Evolutionary conservation across 2,888 invertebrate species (phyloP).

Genomic region (Sesia bembeciformis): DNA sequence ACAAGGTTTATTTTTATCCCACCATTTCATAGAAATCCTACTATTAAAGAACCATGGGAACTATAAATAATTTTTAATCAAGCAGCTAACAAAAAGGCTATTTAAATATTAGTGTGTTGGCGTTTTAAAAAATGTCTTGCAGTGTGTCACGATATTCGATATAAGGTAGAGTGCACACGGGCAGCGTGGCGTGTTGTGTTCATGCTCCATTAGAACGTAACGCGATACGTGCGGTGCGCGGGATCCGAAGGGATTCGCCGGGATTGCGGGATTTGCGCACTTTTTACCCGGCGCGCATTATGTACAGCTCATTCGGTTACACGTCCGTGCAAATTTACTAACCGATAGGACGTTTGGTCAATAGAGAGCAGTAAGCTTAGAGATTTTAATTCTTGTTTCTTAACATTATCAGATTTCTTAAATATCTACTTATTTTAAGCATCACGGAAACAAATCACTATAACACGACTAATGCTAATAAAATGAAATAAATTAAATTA

Average conservation of each 20-base stretch:
- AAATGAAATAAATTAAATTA: too few species aligned
- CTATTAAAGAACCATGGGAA: not conserved
- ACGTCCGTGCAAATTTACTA: not conserved
- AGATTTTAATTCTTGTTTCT: too few species aligned
- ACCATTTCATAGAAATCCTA: too few species aligned
- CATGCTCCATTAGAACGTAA: slow-evolving; percentile 18
- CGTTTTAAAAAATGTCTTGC: not conserved
- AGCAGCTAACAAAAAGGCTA: not conserved
- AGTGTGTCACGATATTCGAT: slow-evolving; percentile 10
- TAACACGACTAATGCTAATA: too few species aligned
- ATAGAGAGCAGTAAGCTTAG: too few species aligned
- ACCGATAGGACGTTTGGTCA: too few species aligned
- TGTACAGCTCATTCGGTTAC: not conserved
- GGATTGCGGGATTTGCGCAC: slow-evolving; percentile 18
- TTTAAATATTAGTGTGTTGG: not conserved
- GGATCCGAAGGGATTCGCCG: slow-evolving; percentile 9
- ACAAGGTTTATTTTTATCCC: too few species aligned
- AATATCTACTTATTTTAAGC: too few species aligned
- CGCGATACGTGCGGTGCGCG: slow-evolving; percentile 1
- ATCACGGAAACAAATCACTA: too few species aligned
- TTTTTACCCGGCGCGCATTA: slow-evolving; percentile 15
- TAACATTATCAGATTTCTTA: too few species aligned
- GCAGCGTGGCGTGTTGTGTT: slow-evolving; percentile 11
- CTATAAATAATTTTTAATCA: not conserved
- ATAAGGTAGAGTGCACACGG: slow-evolving; percentile 6